Percentiles rank a stretch among this genome's conserved stretches.
These are phyloP conservation scores for Galemys pyrenaicus DNA, from an alignment of 2,113 vertebrate species.

Conservation along the genomic window DNA sequence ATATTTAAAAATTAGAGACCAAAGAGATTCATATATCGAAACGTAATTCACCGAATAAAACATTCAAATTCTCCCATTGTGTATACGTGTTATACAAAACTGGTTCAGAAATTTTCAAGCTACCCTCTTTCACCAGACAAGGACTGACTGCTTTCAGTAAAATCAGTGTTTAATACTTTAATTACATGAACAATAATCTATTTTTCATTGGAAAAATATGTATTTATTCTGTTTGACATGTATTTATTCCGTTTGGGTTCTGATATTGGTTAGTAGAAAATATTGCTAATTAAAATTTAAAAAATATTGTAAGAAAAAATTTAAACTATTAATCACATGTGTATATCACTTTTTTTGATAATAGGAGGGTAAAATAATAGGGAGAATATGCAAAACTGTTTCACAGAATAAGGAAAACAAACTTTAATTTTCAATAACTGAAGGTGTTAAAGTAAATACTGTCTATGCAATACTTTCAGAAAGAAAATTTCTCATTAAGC, in stretches of 20 bases:
- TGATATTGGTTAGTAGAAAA: not conserved
- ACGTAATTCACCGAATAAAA: not conserved
- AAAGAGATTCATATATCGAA: not conserved
- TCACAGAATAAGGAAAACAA: not conserved
- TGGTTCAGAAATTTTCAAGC: not conserved
- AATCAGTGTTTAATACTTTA: not conserved
- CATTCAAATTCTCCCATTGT: not conserved
- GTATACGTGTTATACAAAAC: not conserved
- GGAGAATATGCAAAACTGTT: not conserved
- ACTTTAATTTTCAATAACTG: not conserved
- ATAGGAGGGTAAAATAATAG: not conserved
- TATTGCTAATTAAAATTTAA: not conserved
- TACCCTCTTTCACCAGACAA: not conserved
- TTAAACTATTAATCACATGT: no score
- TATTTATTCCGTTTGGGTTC: not conserved
- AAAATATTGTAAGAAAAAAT: no score
- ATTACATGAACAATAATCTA: not conserved
- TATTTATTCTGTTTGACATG: not conserved
- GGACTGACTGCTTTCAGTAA: not conserved
- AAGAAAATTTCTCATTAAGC: not conserved
- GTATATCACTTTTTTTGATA: not conserved
- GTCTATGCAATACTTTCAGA: not conserved
- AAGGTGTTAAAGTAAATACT: not conserved
- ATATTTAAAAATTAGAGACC: not conserved
- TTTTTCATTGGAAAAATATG: not conserved